These are phyloP conservation scores for Exephanes ischioxanthus DNA, from an alignment of 2,888 invertebrate genomes.

Conservation along the genomic window DNA sequence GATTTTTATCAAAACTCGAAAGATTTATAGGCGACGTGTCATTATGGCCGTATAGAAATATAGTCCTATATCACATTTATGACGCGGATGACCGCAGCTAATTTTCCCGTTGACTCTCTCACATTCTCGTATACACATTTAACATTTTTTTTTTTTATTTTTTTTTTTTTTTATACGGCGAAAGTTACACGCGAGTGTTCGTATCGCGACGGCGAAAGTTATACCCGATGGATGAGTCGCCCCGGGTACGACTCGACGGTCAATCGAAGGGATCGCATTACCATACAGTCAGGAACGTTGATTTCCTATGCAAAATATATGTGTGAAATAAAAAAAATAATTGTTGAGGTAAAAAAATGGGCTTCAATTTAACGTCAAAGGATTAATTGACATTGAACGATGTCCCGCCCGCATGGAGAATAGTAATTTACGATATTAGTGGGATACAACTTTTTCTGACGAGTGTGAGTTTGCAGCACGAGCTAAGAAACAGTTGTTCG, in stretches of 20 bases:
- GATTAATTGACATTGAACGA: not conserved
- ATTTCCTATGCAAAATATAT: not conserved
- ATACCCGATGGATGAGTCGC: not conserved
- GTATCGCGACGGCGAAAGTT: conserved; percentile 1
- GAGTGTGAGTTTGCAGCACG: too few relatives aligned
- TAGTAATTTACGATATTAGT: too few relatives aligned
- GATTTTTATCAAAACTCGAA: conserved; percentile 46
- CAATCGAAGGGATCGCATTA: not conserved
- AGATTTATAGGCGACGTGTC: conserved; percentile 61
- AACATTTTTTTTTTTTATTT: not conserved
- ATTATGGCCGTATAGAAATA: conserved; percentile 49
- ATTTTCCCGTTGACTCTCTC: conserved; percentile 57
- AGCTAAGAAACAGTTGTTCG: too few relatives aligned
- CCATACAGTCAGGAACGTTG: not conserved
- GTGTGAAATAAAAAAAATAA: not conserved
- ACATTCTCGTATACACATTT: conserved; percentile 18
- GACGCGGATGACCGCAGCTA: conserved; percentile 63
- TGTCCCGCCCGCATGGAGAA: not conserved
- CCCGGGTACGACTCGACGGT: not conserved
- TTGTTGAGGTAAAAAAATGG: not conserved
- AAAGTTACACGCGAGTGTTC: conserved; percentile 26
- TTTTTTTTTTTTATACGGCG: conserved; percentile 33
- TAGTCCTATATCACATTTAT: conserved; percentile 60
- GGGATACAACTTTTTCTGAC: too few relatives aligned
- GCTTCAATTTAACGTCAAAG: not conserved